Evolutionary conservation across 2,797 vertebrate genomes (phyloP).

Genomic region (Echiichthys vipera): DNA sequence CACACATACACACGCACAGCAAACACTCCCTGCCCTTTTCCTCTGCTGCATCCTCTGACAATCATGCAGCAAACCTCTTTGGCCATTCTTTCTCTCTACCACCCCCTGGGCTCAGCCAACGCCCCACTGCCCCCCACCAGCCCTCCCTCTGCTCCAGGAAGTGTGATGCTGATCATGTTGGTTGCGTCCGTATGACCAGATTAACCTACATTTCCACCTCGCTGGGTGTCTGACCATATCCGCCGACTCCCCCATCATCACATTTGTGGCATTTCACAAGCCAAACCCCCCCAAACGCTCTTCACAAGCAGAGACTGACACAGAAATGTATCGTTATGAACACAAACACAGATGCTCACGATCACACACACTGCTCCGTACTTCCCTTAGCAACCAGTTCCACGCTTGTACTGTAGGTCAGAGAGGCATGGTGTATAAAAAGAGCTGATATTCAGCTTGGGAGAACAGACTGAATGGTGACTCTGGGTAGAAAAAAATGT

Average conservation of each 20-base stretch:
- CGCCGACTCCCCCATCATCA: constrained; percentile 55
- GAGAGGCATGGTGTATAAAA: not conserved
- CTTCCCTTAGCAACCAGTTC: constrained; percentile 42
- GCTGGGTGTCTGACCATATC: constrained; percentile 49
- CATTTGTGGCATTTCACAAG: constrained; percentile 63
- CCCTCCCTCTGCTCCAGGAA: constrained; percentile 30
- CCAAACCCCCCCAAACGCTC: not conserved
- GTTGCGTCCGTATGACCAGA: constrained; percentile 65
- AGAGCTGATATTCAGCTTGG: not conserved
- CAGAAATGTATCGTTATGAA: constrained; percentile 7
- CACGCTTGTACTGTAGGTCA: constrained; percentile 12
- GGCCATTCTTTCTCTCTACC: constrained; percentile 13
- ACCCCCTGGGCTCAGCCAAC: constrained; percentile 26
- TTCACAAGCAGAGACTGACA: not conserved
- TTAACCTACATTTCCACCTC: constrained; percentile 82
- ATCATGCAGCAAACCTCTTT: constrained; percentile 20
- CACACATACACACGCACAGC: not conserved
- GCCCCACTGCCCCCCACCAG: constrained; percentile 25
- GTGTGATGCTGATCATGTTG: constrained; percentile 39
- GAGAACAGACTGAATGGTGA: not conserved
- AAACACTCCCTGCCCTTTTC: constrained; percentile 6
- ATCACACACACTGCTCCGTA: not conserved
- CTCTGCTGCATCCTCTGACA: constrained; percentile 28
- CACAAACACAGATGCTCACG: constrained; percentile 9
- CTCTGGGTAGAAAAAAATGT: not conserved